Conservation (phyloP, 1,140 invertebrate genomes). For the Meloidogyne chitwoodi region DNA sequence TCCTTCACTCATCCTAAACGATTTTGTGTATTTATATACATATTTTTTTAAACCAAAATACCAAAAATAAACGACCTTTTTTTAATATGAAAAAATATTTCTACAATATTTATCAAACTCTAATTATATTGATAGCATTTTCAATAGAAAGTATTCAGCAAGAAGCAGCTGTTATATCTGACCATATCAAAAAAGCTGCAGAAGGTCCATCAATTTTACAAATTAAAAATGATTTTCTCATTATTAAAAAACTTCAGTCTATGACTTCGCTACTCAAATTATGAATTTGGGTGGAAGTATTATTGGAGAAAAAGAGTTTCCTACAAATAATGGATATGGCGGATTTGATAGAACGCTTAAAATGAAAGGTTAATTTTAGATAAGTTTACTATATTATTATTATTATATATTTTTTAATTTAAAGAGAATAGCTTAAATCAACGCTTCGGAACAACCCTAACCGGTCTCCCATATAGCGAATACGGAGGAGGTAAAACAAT, state of each 20-base stretch:
- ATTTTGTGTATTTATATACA: not conserved
- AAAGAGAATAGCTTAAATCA: not conserved
- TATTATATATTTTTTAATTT: not conserved
- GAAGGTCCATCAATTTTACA: slow-evolving; percentile 13
- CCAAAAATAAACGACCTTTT: not conserved
- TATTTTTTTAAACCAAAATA: not conserved
- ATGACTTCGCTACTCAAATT: slow-evolving; percentile 31
- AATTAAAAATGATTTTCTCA: not conserved
- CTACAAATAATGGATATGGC: slow-evolving; percentile 3
- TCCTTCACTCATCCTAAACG: too few relatives aligned
- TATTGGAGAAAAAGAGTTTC: slow-evolving; percentile 14
- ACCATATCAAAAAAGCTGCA: slow-evolving; percentile 27
- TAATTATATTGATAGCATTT: slow-evolving; percentile 1
- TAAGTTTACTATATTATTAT: not conserved
- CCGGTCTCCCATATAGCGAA: slow-evolving; percentile 6
- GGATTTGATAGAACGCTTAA: not conserved
- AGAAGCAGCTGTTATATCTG: slow-evolving; percentile 19
- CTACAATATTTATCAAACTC: not conserved
- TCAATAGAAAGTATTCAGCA: not conserved
- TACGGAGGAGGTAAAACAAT: slow-evolving; percentile 12
- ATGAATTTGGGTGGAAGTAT: slow-evolving; percentile 35
- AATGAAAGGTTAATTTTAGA: slow-evolving; percentile 9
- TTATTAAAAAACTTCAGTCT: slow-evolving; percentile 16
- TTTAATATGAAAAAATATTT: not conserved
- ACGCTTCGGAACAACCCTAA: not conserved